phyloP scores from a whole-genome alignment of 2,888 invertebrate genomes.

The Druceiella hillmani region DNA sequence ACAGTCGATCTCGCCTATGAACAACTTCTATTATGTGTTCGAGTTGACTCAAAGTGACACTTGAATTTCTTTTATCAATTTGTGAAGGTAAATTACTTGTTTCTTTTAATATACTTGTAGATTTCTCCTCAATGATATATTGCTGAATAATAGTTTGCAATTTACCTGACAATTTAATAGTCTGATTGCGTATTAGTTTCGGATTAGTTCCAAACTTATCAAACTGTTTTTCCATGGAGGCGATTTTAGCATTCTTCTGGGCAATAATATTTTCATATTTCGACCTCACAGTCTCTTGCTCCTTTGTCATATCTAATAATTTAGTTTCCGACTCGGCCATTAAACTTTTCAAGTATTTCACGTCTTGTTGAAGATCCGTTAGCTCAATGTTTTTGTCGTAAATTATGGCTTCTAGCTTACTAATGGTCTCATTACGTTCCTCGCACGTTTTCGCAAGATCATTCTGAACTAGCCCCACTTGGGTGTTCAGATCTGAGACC shows the following conservation, averaged over 20 bases:
- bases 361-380: constrained; percentile 38
- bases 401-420: constrained; percentile 43
- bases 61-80: no score
- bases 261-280: constrained; percentile 40
- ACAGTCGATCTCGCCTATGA: constrained; percentile 38
- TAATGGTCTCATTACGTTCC: constrained; percentile 38
- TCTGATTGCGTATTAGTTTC: constrained; percentile 43
- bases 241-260: constrained; percentile 44
- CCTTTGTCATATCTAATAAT: constrained; percentile 37
- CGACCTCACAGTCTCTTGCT: constrained; percentile 37
- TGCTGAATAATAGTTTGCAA: constrained; percentile 45
- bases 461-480: no score
- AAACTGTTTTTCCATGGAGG: constrained; percentile 40
- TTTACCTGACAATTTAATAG: constrained; percentile 44
- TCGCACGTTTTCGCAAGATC: no score
- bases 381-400: constrained; percentile 42
- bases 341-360: constrained; percentile 37
- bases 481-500: no score
- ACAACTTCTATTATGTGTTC: constrained; percentile 46
- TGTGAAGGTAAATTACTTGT: no score
- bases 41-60: constrained; percentile 43
- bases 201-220: constrained; percentile 37
- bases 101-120: constrained; percentile 40
- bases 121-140: constrained; percentile 43
- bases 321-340: constrained; percentile 43